phyloP scores from a whole-genome alignment of 2,797 vertebrate species.

The Sebastes taczanowskii region DNA sequence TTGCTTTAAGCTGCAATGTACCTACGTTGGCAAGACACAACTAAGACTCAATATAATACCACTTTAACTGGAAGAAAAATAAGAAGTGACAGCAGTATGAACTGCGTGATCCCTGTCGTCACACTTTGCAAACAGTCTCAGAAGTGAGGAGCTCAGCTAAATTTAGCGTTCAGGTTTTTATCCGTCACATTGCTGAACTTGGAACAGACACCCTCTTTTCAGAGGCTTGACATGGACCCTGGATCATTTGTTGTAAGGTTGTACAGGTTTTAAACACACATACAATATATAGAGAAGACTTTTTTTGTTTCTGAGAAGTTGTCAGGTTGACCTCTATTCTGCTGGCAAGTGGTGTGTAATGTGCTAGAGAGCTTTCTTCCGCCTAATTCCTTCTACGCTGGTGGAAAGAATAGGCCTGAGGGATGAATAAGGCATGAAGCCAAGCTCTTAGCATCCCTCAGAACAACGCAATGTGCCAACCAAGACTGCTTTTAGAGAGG shows the following conservation, averaged over 20 bases:
- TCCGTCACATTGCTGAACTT: neutral
- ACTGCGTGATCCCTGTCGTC: conserved; percentile 4
- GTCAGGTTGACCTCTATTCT: conserved; percentile 36
- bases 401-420: conserved; percentile 54
- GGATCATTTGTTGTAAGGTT: neutral
- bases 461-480: conserved; percentile 60
- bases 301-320: conserved; percentile 14
- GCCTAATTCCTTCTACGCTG: conserved; percentile 35
- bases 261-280: neutral
- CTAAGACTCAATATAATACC: neutral
- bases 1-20: neutral
- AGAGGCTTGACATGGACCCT: neutral
- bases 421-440: conserved; percentile 79
- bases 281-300: neutral
- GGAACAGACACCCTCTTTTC: neutral
- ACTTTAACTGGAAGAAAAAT: neutral
- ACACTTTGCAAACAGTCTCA: neutral
- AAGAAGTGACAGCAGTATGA: neutral
- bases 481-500: conserved; percentile 50
- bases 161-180: neutral
- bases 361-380: conserved; percentile 30
- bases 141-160: neutral
- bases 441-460: conserved; percentile 60
- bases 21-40: neutral
- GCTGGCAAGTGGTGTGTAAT: conserved; percentile 14